Conservation (phyloP, 2,113 vertebrate species). For the Corynorhinus townsendii region DNA sequence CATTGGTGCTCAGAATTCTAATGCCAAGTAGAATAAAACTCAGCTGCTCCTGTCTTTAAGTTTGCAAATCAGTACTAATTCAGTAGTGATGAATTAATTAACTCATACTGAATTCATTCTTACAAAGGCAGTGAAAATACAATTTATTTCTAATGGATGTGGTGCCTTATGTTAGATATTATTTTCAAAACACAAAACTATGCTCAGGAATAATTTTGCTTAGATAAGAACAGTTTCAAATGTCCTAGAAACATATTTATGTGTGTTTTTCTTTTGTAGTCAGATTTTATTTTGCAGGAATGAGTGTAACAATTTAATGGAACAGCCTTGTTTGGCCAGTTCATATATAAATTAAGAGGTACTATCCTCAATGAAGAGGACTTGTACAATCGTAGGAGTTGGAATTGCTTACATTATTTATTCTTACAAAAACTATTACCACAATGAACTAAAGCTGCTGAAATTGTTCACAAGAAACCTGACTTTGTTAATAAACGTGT, state of each 20-base stretch:
- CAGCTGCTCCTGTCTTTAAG: background rate
- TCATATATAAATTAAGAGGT: background rate
- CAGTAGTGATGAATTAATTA: background rate
- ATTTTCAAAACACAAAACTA: constrained; percentile 14
- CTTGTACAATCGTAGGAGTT: background rate
- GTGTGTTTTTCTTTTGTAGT: background rate
- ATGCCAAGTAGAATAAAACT: background rate
- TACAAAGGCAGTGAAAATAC: background rate
- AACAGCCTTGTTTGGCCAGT: background rate
- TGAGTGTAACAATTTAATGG: background rate
- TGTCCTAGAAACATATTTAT: background rate
- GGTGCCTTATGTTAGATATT: background rate
- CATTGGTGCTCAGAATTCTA: background rate
- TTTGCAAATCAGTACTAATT: background rate
- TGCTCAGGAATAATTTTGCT: background rate
- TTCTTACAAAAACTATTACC: background rate
- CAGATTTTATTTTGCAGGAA: background rate
- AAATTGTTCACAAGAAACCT: background rate
- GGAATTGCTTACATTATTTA: background rate
- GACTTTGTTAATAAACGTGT: background rate
- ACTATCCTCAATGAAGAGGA: background rate
- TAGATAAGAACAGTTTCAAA: background rate
- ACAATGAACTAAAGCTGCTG: background rate
- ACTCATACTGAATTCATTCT: background rate
- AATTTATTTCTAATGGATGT: background rate